Conservation (phyloP, 1,140 invertebrate species). For the Drosophila bifasciata region DNA sequence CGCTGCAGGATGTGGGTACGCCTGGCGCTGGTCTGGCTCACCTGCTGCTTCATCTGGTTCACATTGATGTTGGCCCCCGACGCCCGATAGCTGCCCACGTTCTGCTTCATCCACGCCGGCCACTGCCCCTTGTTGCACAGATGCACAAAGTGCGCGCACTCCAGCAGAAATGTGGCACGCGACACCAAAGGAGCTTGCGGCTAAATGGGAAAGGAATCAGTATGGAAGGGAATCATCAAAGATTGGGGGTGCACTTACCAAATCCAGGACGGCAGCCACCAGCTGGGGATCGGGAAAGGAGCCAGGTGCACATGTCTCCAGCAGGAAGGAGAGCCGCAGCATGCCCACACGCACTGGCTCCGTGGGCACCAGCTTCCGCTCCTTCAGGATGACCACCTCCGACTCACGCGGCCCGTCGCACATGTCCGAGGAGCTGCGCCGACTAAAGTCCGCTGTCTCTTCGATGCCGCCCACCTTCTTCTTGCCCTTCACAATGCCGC, state of each 20-base stretch:
- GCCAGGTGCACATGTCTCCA: constrained; percentile 98
- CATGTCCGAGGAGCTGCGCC: constrained; percentile 92
- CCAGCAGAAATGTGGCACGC: constrained; percentile 94
- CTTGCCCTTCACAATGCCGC: constrained; percentile 89
- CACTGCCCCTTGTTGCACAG: constrained; percentile 98
- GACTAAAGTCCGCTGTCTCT: constrained; percentile 92
- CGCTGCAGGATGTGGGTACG: constrained; percentile 93
- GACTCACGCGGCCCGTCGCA: constrained; percentile 91
- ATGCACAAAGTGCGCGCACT: constrained; percentile 98
- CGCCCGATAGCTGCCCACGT: constrained; percentile 88
- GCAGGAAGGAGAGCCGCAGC: constrained; percentile 92
- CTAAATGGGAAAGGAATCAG: constrained; percentile 84
- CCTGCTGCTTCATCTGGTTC: constrained; percentile 78
- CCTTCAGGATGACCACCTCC: constrained; percentile 94
- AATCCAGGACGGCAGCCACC: constrained; percentile 96
- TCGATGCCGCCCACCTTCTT: constrained; percentile 95
- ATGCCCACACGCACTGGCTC: constrained; percentile 92
- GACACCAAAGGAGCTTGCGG: constrained; percentile 96
- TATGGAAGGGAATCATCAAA: background rate
- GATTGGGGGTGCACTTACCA: constrained; percentile 86
- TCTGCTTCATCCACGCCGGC: constrained; percentile 97
- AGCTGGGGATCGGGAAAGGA: constrained; percentile 97
- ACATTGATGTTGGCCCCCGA: constrained; percentile 87
- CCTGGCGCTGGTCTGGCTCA: constrained; percentile 86
- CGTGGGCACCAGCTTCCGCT: constrained; percentile 91